These are phyloP conservation scores for Chouioia cunea DNA, from an alignment of 2,888 invertebrate genomes.

Conservation along the genomic window DNA sequence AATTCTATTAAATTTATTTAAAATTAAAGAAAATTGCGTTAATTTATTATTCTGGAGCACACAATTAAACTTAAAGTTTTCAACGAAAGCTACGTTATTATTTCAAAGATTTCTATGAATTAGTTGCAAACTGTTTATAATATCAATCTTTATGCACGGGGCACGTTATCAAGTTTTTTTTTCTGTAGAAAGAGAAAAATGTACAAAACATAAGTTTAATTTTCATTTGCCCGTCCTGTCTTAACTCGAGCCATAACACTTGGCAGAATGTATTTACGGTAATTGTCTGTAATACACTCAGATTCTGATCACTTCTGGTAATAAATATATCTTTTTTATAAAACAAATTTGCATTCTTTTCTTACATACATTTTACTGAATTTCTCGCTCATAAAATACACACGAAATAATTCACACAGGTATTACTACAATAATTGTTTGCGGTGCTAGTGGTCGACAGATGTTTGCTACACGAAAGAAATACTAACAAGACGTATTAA, in stretches of 20 bases:
- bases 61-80: no score
- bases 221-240: slow-evolving; percentile 36
- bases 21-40: no score
- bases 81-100: no score
- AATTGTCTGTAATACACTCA: slow-evolving; percentile 37
- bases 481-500: no score
- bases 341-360: slow-evolving; percentile 22
- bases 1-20: slow-evolving; percentile 7
- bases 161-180: slow-evolving; percentile 40
- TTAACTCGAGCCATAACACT: slow-evolving; percentile 25
- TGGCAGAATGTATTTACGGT: slow-evolving; percentile 29
- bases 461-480: no score
- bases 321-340: slow-evolving; percentile 42
- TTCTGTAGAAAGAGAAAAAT: slow-evolving; percentile 2
- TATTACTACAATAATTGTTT: no score
- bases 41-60: no score
- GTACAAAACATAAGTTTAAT: slow-evolving; percentile 33
- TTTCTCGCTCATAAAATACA: slow-evolving; percentile 8
- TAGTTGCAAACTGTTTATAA: no score
- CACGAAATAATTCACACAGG: no score
- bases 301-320: slow-evolving; percentile 39
- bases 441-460: no score
- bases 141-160: slow-evolving; percentile 19
- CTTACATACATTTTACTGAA: not conserved
- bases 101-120: no score